Evolutionary conservation across 1,140 invertebrate genomes (phyloP), one percentile per base, ranked within the genome.

Genomic region (Nylanderia fulva): DNA sequence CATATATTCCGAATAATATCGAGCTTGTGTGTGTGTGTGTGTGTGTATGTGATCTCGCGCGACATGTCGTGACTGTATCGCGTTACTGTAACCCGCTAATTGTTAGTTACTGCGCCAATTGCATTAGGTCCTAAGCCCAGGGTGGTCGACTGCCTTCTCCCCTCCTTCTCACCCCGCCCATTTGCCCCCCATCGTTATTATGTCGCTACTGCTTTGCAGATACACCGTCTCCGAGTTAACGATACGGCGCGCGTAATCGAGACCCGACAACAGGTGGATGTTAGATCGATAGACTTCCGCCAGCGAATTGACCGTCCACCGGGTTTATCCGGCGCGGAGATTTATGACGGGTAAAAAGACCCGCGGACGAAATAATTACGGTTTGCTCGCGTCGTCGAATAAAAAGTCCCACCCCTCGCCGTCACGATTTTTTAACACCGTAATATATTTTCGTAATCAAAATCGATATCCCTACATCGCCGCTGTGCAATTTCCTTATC

Each of bases 91-190:
- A 84, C 72, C 85, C 42, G 85, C 61, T 91, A 91, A 91, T 91
- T 91, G 90, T 91, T 91, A 88, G 90, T 89, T 91, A 91, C 77
- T 77, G 74, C 84, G 75, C 48, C 89, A 82, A 91, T 91, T 88
- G 90, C 87, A 86, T 89, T 90, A 88, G 85, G 85, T 90, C 82
- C 82, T 84, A 90, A 91, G 85, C 91, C 89, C 77, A 64, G 36
- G 36, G n/a, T n/a, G 45, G 52, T 18, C 64, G 52, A 24, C 45
- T 29, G 2, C 39, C 39, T 18, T 18, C 15, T 6, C 71, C 48
- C 48, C 42, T 36, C 39, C 66, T 45, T 56, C 60, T 60, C 58
- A n/a, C n/a, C 42, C 54, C 48, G 9, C 52, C 52, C 52, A n/a
- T n/a, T n/a, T 21, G 36, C 61, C 45, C 61, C 45, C 36, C 24